A percentile compares a stretch with the other conserved stretches of the same genome.
Evolutionary conservation across 2,888 invertebrate genomes (phyloP).

Genomic region (Chrysolina americana): DNA sequence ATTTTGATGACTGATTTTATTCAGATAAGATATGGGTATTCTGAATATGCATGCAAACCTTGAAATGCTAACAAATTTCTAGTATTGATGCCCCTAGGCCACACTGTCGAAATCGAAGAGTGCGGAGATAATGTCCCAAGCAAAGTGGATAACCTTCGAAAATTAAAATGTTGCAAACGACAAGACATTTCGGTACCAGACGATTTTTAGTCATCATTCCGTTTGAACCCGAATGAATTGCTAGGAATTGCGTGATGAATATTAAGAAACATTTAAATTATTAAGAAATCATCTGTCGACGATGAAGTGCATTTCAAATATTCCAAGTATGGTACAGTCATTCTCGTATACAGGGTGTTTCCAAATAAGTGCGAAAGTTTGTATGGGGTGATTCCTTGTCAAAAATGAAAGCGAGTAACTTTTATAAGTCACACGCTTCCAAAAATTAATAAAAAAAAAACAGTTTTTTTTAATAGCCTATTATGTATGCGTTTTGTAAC

Average conservation of each 20-base stretch:
- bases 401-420: no score
- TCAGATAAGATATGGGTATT: not conserved
- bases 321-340: no score
- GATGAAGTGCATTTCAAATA: not conserved
- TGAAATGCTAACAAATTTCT: not conserved
- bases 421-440: no score
- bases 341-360: no score
- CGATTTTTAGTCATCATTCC: constrained; percentile 1
- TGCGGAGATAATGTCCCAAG: not conserved
- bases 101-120: not conserved
- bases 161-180: not conserved
- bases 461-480: no score
- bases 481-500: no score
- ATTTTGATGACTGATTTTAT: not conserved
- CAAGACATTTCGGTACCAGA: not conserved
- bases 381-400: no score
- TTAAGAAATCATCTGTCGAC: not conserved
- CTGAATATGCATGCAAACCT: not conserved
- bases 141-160: not conserved
- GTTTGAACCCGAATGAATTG: not conserved
- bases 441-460: no score
- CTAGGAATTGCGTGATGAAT: not conserved
- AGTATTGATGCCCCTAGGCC: not conserved
- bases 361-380: no score
- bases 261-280: not conserved